Base-by-base conservation (phyloP, 2,888 invertebrate species). In the Leptinotarsa haldemani region DNA sequence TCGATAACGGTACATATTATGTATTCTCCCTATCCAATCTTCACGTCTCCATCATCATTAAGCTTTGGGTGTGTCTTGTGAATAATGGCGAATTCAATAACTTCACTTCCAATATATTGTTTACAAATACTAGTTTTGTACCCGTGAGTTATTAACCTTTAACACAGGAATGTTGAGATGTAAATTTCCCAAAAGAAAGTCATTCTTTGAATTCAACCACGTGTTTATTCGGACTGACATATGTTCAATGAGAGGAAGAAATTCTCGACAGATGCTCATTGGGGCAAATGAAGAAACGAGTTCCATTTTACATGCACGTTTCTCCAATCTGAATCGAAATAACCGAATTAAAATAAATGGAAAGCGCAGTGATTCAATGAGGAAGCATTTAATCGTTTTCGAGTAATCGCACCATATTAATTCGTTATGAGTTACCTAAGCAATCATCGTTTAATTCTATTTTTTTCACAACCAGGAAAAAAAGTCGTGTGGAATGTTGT, bases 201-300 rank as follows among this genome's bases (percentile, higher is more conserved):
- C 2, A 13, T 25, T 61, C 16, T 61, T 22, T 30, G 61, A 61
- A 25, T 61, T 30, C 30, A 16, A 25, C 3, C 15, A 13, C 15
- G 56, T 30, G 16, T 30, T 61, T 30, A 15, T 61, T 30, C 25
- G 30, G 4, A 22, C 25, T 30, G 61, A 25, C 61, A 61, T 61
- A 61, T 61, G 61, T 61, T 61, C 13, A 61, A 25, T 25, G 30
- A 61, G 25, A 4, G 7, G 15, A 22, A 61, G 18, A 16, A 61
- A 61, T 16, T 61, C 25, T 61, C 30, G 25, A 61, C 61, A 61
- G 61, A 61, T 61, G 61, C 61, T 61, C 30, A 61, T 30, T 30
- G 61, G 56, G 40, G 30, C 30, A 61, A 30, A 61, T 30, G 61
- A 61, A 30, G 61, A 61, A 61, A 61, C 61, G 7, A 18, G 30